phyloP scores from a whole-genome alignment of 2,797 vertebrate species.

The Aulostomus chinensis region DNA sequence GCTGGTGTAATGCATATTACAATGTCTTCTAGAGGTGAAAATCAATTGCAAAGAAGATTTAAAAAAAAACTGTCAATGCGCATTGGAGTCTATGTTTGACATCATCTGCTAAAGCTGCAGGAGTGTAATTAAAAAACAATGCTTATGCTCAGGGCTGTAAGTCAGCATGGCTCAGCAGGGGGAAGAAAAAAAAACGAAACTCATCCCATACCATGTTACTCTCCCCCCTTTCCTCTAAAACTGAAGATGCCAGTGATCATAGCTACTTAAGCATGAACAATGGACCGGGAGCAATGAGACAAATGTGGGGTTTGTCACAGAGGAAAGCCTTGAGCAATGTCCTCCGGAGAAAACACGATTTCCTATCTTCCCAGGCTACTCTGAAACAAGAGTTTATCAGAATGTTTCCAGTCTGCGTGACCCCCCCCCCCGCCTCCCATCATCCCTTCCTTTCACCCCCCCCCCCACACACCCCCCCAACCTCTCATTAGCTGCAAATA shows the following conservation, averaged over 20 bases:
- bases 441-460: conserved; percentile 76
- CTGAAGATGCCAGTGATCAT: conserved; percentile 51
- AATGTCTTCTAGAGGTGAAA: too few relatives aligned
- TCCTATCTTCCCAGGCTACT: conserved; percentile 65
- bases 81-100: conserved; percentile 31
- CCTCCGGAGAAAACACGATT: conserved; percentile 71
- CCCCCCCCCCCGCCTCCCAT: conserved; percentile 73
- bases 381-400: conserved; percentile 72
- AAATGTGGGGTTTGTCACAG: conserved; percentile 59
- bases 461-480: conserved; percentile 77
- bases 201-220: conserved; percentile 56
- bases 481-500: conserved; percentile 83
- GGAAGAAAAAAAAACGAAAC: too few relatives aligned
- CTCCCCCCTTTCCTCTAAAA: conserved; percentile 47
- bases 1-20: conserved; percentile 8
- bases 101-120: conserved; percentile 43
- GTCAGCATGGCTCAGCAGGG: conserved; percentile 60
- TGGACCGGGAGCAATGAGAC: conserved; percentile 64
- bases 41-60: too few relatives aligned
- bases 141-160: conserved; percentile 52
- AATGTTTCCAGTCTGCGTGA: conserved; percentile 75
- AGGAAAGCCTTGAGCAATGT: conserved; percentile 65
- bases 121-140: conserved; percentile 41
- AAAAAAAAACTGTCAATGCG: too few relatives aligned
- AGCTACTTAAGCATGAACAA: conserved; percentile 56